Evolutionary conservation across 2,797 vertebrate species (phyloP).

Genomic region (Eospalax fontanierii): DNA sequence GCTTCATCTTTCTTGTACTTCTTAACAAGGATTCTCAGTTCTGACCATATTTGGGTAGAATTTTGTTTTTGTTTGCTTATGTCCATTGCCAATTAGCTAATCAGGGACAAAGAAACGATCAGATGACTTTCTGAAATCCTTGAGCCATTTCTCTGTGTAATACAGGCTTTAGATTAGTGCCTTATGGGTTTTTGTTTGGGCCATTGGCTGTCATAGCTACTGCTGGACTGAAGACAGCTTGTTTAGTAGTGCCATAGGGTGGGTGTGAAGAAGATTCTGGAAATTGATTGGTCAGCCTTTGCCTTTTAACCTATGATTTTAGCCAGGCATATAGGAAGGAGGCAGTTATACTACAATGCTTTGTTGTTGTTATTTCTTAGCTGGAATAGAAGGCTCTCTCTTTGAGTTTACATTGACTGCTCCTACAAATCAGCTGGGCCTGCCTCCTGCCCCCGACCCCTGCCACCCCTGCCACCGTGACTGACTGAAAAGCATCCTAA

Average conservation of each 20-base stretch:
- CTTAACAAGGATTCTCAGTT: constrained; percentile 43
- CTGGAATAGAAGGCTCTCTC: neutral
- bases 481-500: neutral
- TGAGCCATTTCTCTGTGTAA: constrained; percentile 68
- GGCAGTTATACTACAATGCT: neutral
- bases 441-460: no score
- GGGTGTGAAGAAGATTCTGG: neutral
- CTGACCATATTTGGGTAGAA: constrained; percentile 33
- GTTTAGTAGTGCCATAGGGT: neutral
- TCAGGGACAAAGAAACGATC: constrained; percentile 70
- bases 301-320: neutral
- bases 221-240: neutral
- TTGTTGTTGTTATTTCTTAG: neutral
- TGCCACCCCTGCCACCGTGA: neutral
- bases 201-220: neutral
- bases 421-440: neutral
- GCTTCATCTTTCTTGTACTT: neutral
- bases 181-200: constrained; percentile 73
- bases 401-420: neutral
- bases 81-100: constrained; percentile 86
- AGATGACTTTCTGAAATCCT: constrained; percentile 76
- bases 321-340: neutral
- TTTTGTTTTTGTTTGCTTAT: constrained; percentile 61
- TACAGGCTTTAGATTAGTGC: constrained; percentile 83
- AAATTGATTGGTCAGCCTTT: neutral